phyloP scores from a whole-genome alignment of 2,888 invertebrate genomes.

The Epinotia ramella region DNA sequence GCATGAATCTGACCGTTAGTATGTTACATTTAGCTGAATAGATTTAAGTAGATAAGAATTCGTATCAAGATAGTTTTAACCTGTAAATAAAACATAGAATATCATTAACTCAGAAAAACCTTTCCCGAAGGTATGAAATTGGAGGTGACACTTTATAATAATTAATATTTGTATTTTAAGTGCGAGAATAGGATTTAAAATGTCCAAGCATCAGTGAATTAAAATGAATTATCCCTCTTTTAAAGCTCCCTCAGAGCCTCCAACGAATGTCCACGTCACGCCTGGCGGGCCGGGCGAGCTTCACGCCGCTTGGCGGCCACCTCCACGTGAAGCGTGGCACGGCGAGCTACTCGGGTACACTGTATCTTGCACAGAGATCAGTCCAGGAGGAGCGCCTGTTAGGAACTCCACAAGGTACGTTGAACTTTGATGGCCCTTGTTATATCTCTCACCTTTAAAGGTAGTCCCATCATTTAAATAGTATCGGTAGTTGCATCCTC shows the following conservation, averaged over 20 bases:
- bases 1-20: neutral
- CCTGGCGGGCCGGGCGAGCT: conserved; percentile 89
- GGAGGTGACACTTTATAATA: neutral
- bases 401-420: conserved; percentile 71
- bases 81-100: neutral
- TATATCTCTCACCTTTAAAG: no score
- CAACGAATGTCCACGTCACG: conserved; percentile 87
- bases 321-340: conserved; percentile 89
- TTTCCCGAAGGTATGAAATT: neutral
- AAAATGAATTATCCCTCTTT: neutral
- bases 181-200: neutral
- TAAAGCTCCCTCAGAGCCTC: conserved; percentile 89
- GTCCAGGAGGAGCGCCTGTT: conserved; percentile 72
- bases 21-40: neutral
- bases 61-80: neutral
- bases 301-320: conserved; percentile 91
- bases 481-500: neutral
- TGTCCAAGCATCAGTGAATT: neutral
- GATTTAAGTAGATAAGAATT: neutral
- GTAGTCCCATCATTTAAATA: no score
- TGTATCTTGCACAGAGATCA: conserved; percentile 88
- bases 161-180: neutral
- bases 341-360: conserved; percentile 91
- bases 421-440: no score
- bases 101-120: neutral